phyloP scores from a whole-genome alignment of 2,888 invertebrate genomes.

The Exocentrus adspersus region DNA sequence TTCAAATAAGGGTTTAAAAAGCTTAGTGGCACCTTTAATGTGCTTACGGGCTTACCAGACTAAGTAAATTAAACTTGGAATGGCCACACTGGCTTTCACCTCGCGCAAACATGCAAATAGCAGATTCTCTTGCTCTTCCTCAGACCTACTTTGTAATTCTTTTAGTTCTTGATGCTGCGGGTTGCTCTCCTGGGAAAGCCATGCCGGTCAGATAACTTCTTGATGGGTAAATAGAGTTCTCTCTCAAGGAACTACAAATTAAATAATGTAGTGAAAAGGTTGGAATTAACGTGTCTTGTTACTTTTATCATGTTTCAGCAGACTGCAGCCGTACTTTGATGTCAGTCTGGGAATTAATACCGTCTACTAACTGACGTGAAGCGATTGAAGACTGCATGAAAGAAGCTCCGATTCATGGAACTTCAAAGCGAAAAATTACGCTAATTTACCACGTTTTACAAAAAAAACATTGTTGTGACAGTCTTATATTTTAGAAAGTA shows the following conservation, averaged over 20 bases:
- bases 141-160: slow-evolving; percentile 24
- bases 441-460: too few species aligned
- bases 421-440: too few species aligned
- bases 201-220: neutral
- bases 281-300: too few species aligned
- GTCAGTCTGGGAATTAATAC: too few species aligned
- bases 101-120: slow-evolving; percentile 28
- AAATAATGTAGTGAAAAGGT: too few species aligned
- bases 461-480: too few species aligned
- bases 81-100: slow-evolving; percentile 36
- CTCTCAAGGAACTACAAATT: neutral
- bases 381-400: neutral
- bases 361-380: too few species aligned
- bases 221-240: neutral
- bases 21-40: slow-evolving; percentile 48
- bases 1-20: slow-evolving; percentile 51
- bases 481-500: too few species aligned
- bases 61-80: slow-evolving; percentile 46
- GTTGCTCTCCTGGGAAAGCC: neutral
- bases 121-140: slow-evolving; percentile 13
- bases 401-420: neutral
- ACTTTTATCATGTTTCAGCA: too few species aligned
- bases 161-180: slow-evolving; percentile 6
- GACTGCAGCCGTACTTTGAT: too few species aligned
- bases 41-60: slow-evolving; percentile 43